Percentiles rank a stretch among this genome's conserved stretches.
phyloP scores from a whole-genome alignment of 2,797 vertebrate genomes.

The Phrynocephalus forsythii region DNA sequence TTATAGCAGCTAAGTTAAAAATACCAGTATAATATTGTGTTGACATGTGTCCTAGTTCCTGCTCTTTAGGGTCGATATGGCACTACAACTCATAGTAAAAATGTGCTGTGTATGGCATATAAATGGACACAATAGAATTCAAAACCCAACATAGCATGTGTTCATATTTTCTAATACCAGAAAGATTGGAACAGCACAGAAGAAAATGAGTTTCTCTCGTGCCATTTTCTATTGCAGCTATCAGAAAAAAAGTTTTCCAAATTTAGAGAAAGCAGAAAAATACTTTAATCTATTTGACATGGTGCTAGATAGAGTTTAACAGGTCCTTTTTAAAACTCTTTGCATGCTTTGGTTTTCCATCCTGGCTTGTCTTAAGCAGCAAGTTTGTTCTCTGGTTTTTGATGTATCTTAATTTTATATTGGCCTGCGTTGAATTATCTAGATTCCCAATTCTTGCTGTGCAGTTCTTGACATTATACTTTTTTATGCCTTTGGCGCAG shows the following conservation, averaged over 20 bases:
- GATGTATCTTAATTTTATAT: conserved; percentile 13
- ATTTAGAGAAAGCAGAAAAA: background rate
- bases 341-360: background rate
- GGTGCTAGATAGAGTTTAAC: background rate
- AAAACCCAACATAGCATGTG: background rate
- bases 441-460: conserved; percentile 51
- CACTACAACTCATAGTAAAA: background rate
- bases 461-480: conserved; percentile 37
- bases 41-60: background rate
- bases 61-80: background rate
- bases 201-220: too few species aligned
- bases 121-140: background rate
- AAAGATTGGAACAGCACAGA: background rate
- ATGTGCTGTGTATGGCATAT: background rate
- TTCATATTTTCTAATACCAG: background rate
- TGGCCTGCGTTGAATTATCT: conserved; percentile 51
- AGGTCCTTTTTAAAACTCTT: background rate
- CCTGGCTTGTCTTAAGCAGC: background rate
- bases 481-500: conserved; percentile 31
- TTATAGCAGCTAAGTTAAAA: background rate
- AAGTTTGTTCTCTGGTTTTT: background rate
- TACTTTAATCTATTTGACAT: background rate
- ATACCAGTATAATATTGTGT: background rate
- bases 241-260: too few species aligned
- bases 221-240: background rate